These are phyloP conservation scores for Spea bombifrons DNA, from an alignment of 2,113 vertebrate genomes.

Conservation along the genomic window DNA sequence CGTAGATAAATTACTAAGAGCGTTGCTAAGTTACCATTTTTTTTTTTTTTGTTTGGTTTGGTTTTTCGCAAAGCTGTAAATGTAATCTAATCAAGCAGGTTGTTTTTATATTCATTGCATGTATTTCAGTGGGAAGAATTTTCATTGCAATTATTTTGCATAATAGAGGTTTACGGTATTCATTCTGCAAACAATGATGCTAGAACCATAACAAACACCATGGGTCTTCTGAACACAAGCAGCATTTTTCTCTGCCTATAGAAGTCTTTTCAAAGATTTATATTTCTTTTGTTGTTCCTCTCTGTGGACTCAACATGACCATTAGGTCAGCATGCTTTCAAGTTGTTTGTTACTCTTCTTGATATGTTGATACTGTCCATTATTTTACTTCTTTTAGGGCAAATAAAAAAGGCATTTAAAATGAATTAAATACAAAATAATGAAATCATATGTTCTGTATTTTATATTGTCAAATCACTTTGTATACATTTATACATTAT, in stretches of 20 bases:
- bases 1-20: constrained; percentile 48
- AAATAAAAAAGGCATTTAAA: no score
- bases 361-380: no score
- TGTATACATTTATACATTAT: no score
- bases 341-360: no score
- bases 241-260: background rate
- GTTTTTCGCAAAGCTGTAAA: constrained; percentile 63
- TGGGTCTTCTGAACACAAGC: background rate
- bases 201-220: background rate
- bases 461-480: no score
- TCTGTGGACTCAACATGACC: constrained; percentile 19
- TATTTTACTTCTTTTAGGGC: no score
- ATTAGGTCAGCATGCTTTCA: constrained; percentile 8
- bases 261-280: no score
- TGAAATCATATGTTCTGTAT: no score
- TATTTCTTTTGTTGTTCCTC: background rate
- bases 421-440: no score
- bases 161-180: constrained; percentile 43
- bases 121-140: constrained; percentile 41
- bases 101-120: background rate
- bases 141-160: constrained; percentile 47
- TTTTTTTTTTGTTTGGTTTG: constrained; percentile 45
- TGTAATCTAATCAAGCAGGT: constrained; percentile 61
- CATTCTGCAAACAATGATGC: background rate
- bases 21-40: constrained; percentile 79